These are phyloP conservation scores for Pantherophis guttatus DNA, from an alignment of 2,113 vertebrate genomes.

Conservation along the genomic window DNA sequence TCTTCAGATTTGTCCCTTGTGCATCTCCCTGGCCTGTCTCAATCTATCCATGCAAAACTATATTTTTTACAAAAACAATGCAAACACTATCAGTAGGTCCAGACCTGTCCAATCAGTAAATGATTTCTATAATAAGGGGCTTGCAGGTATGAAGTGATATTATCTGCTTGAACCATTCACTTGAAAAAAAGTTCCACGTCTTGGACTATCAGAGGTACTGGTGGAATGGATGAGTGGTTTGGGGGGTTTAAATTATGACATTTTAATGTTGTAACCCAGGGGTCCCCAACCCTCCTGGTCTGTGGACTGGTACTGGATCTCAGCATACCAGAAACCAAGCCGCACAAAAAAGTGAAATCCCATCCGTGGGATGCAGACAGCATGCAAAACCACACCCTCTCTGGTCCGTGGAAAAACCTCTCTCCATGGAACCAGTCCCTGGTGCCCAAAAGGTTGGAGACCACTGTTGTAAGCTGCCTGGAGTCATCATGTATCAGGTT, in stretches of 20 bases:
- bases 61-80: neutral
- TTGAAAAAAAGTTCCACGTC: conserved; percentile 56
- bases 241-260: no score
- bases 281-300: no score
- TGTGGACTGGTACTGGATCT: no score
- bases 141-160: neutral
- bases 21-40: neutral
- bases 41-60: neutral
- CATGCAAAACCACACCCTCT: no score
- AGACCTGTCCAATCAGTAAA: neutral
- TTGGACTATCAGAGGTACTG: conserved; percentile 46
- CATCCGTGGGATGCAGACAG: no score
- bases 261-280: no score
- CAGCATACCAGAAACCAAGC: no score
- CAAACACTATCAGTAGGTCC: neutral
- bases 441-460: no score
- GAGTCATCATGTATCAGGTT: neutral
- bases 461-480: neutral
- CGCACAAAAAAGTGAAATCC: no score
- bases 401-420: no score
- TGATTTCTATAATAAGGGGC: neutral
- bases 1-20: neutral
- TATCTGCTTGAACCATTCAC: conserved; percentile 50
- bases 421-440: no score
- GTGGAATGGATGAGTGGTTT: no score